A percentile compares a stretch with the other conserved stretches of the same genome.
phyloP scores from a whole-genome alignment of 2,113 vertebrate species.

The Alligator mississippiensis region DNA sequence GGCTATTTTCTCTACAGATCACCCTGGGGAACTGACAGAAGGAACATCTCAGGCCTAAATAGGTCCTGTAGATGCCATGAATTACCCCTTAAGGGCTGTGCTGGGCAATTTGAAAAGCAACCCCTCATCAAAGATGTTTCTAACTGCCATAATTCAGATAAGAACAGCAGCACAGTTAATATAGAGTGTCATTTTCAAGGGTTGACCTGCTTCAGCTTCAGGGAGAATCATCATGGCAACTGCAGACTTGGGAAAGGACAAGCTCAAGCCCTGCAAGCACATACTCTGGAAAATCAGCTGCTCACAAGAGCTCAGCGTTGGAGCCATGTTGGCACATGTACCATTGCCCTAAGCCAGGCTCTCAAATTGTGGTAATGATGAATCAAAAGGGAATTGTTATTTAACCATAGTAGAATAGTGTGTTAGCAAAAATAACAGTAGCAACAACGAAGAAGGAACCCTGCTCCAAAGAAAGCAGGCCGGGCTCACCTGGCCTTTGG shows the following conservation, averaged over 20 bases:
- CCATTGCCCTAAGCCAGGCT: background rate
- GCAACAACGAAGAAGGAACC: background rate
- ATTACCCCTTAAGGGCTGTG: background rate
- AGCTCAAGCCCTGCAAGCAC: background rate
- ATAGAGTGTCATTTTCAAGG: background rate
- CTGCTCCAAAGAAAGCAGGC: background rate
- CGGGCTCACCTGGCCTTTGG: background rate
- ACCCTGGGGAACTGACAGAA: background rate
- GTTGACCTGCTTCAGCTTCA: background rate
- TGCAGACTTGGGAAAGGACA: background rate
- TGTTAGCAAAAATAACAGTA: background rate
- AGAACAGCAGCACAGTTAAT: background rate
- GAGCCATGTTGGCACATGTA: background rate
- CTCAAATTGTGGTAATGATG: background rate
- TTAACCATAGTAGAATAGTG: background rate
- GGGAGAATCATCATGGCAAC: background rate
- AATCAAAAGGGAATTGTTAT: background rate
- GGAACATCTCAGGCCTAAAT: background rate
- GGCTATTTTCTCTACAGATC: background rate
- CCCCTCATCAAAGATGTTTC: background rate
- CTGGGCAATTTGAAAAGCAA: background rate
- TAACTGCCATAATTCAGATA: background rate
- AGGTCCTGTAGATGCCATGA: background rate
- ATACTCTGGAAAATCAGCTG: background rate
- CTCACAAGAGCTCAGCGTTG: background rate